These are phyloP conservation scores for Eupsittula cactorum DNA, from an alignment of 2,113 vertebrate genomes.

Conservation along the genomic window DNA sequence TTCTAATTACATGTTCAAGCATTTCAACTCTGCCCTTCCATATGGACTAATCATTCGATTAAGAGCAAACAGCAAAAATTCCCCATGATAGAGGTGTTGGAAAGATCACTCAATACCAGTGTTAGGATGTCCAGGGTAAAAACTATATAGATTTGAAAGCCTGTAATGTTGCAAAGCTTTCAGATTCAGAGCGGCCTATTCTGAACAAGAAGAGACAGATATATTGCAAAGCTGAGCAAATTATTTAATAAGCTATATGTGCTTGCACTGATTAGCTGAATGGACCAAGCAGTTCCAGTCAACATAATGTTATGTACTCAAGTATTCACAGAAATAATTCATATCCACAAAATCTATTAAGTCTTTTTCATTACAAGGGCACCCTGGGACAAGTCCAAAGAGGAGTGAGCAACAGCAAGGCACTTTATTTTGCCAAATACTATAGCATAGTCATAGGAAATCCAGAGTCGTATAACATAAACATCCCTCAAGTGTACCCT, in stretches of 20 bases:
- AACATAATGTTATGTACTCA: constrained; percentile 14
- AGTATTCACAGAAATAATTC: constrained; percentile 57
- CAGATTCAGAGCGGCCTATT: background rate
- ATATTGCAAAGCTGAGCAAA: constrained; percentile 15
- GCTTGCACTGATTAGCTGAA: constrained; percentile 38
- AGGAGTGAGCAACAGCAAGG: background rate
- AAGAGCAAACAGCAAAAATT: background rate
- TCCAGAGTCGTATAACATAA: constrained; percentile 20
- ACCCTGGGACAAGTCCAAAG: constrained; percentile 29
- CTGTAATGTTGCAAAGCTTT: background rate
- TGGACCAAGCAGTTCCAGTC: background rate
- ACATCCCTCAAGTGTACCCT: constrained; percentile 20
- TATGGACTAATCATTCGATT: background rate
- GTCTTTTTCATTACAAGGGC: constrained; percentile 33
- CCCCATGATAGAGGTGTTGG: background rate
- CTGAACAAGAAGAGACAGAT: constrained; percentile 33
- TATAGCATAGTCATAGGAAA: constrained; percentile 27
- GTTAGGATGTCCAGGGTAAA: background rate
- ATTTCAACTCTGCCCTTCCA: constrained; percentile 6
- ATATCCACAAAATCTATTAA: constrained; percentile 47
- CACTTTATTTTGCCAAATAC: constrained; percentile 6
- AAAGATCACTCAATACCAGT: background rate
- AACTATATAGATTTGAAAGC: background rate
- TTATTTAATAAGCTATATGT: constrained; percentile 44
- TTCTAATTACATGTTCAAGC: background rate